These are phyloP conservation scores for Acleris sparsana DNA, from an alignment of 2,888 invertebrate species.

Conservation along the genomic window DNA sequence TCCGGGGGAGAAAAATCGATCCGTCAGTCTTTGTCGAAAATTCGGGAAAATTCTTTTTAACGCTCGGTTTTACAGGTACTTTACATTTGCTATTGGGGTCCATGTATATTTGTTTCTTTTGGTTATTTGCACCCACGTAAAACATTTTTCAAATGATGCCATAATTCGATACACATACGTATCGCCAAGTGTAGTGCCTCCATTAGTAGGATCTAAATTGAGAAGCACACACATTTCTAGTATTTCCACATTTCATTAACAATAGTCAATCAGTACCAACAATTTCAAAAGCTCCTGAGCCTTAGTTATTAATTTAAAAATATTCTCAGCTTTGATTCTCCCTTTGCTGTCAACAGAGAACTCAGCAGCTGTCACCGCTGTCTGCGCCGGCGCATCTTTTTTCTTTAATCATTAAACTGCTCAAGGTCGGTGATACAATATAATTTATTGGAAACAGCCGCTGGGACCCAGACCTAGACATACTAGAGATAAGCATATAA, in stretches of 20 bases:
- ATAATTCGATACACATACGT: too few relatives aligned
- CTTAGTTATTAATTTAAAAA: conserved; percentile 2
- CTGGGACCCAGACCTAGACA: conserved; percentile 16
- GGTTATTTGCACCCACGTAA: too few relatives aligned
- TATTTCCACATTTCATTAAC: conserved; percentile 1
- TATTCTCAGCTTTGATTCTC: conserved; percentile 5
- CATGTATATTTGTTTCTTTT: too few relatives aligned
- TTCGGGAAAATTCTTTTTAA: too few relatives aligned
- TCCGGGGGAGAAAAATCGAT: too few relatives aligned
- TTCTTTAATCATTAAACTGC: conserved; percentile 4
- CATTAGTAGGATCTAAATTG: too few relatives aligned
- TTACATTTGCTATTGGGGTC: too few relatives aligned
- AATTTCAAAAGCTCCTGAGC: background rate
- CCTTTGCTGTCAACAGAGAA: conserved; percentile 18
- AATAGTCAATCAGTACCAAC: background rate
- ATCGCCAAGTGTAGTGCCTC: too few relatives aligned
- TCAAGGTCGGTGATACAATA: conserved; percentile 19
- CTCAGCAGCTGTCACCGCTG: conserved; percentile 4
- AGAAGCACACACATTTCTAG: too few relatives aligned
- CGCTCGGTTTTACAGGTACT: too few relatives aligned
- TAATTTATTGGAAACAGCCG: conserved; percentile 25
- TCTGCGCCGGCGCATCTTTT: conserved; percentile 9
- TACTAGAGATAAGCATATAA: conserved; percentile 3
- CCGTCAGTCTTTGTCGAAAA: too few relatives aligned
- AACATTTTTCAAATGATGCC: too few relatives aligned